Percentiles rank a stretch among this genome's conserved stretches.
These are phyloP conservation scores for Carettochelys insculpta DNA, from an alignment of 2,113 vertebrate species.

Conservation along the genomic window DNA sequence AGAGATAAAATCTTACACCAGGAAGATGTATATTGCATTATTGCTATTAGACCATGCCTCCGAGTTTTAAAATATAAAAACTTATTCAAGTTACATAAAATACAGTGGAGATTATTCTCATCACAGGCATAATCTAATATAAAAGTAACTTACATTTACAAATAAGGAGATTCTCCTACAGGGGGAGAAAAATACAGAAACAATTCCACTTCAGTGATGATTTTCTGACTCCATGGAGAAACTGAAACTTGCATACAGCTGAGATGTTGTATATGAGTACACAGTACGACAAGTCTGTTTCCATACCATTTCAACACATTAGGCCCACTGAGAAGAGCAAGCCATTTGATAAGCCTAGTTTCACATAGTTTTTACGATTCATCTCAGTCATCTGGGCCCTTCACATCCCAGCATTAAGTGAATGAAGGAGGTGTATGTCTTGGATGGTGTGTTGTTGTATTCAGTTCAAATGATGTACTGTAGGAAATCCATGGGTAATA, in stretches of 20 bases:
- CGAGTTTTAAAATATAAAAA: slow-evolving; percentile 72
- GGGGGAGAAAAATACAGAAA: slow-evolving; percentile 7
- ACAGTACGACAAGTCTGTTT: neutral
- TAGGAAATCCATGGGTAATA: slow-evolving; percentile 4
- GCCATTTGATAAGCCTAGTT: neutral
- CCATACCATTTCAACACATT: neutral
- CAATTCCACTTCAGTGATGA: slow-evolving; percentile 14
- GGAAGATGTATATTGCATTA: slow-evolving; percentile 70
- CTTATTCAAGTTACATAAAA: slow-evolving; percentile 66
- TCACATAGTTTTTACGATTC: neutral
- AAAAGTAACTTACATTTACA: slow-evolving; percentile 69
- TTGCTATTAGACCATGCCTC: slow-evolving; percentile 77
- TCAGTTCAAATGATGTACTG: neutral
- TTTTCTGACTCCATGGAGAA: slow-evolving; percentile 54
- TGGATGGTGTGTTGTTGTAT: slow-evolving; percentile 12
- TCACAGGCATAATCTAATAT: slow-evolving; percentile 78
- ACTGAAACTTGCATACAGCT: slow-evolving; percentile 52
- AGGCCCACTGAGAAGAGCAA: neutral
- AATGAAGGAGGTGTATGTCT: slow-evolving; percentile 18
- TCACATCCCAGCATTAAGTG: neutral
- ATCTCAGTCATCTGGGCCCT: slow-evolving; percentile 16
- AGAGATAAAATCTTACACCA: slow-evolving; percentile 64
- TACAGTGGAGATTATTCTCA: slow-evolving; percentile 61
- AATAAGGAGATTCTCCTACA: slow-evolving; percentile 13
- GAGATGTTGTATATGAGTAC: slow-evolving; percentile 12